These are phyloP conservation scores for human DNA, from an alignment of 2,113 vertebrate genomes.

Conservation along the genomic window DNA sequence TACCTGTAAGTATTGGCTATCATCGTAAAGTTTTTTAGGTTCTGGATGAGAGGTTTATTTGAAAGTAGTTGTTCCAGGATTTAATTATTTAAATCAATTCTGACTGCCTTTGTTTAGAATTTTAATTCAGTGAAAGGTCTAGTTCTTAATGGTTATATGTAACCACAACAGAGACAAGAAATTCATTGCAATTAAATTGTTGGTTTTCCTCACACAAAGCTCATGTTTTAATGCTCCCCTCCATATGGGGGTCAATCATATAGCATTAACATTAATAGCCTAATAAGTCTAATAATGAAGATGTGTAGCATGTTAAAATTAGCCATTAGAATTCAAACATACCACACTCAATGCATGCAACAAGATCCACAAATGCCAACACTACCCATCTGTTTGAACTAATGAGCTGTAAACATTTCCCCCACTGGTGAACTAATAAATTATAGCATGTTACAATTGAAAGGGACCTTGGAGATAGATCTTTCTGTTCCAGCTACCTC, in stretches of 20 bases:
- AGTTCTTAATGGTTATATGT: background rate
- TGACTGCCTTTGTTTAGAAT: slow-evolving; percentile 36
- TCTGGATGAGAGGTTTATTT: slow-evolving; percentile 54
- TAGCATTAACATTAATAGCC: background rate
- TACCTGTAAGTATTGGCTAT: slow-evolving; percentile 11
- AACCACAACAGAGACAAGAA: slow-evolving; percentile 7
- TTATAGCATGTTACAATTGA: background rate
- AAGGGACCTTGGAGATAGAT: background rate
- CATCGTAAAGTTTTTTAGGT: background rate
- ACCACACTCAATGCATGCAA: background rate
- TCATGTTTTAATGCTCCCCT: background rate
- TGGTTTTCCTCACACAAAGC: background rate
- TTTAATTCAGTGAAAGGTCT: slow-evolving; percentile 13
- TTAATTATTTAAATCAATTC: slow-evolving; percentile 34
- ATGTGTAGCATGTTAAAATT: background rate
- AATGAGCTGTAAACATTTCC: background rate
- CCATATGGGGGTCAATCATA: background rate
- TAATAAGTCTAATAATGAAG: background rate
- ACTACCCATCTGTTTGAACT: background rate
- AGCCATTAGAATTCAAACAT: background rate
- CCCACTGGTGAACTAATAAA: background rate
- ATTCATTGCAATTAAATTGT: background rate
- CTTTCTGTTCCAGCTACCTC: background rate
- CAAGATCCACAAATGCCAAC: background rate
- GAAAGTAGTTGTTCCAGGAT: slow-evolving; percentile 50